These are phyloP conservation scores for Muscicapa striata DNA, from an alignment of 2,797 vertebrate genomes.

Conservation along the genomic window DNA sequence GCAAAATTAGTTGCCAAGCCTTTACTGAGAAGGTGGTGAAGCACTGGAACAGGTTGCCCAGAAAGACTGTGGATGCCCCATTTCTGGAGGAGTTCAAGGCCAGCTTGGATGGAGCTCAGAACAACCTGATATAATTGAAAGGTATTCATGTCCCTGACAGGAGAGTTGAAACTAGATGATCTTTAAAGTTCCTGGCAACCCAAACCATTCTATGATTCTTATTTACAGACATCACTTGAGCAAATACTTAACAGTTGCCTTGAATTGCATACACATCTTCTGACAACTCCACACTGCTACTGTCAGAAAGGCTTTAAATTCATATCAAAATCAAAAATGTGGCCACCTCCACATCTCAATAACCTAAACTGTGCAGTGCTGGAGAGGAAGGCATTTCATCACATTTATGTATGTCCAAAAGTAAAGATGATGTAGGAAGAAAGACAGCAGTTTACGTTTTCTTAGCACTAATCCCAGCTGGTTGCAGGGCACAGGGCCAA, in stretches of 20 bases:
- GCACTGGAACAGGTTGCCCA: background rate
- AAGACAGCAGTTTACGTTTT: background rate
- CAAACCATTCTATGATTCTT: background rate
- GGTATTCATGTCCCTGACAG: background rate
- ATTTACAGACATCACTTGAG: background rate
- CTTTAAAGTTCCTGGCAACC: background rate
- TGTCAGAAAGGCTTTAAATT: background rate
- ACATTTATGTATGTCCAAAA: background rate
- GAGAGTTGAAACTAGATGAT: background rate
- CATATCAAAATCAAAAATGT: background rate
- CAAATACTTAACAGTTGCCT: background rate
- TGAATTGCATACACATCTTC: background rate
- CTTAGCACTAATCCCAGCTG: background rate
- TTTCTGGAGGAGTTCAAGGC: background rate
- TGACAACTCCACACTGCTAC: background rate
- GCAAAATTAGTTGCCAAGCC: background rate
- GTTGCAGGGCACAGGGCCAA: background rate
- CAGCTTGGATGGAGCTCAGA: background rate
- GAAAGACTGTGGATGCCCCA: background rate
- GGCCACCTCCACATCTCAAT: background rate
- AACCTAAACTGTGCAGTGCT: accelerated
- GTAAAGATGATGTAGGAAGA: background rate
- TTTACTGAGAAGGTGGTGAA: background rate
- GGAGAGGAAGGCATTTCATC: background rate
- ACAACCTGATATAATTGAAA: background rate